Evolutionary conservation across 2,797 vertebrate species (phyloP).

Genomic region (Alauda arvensis): DNA sequence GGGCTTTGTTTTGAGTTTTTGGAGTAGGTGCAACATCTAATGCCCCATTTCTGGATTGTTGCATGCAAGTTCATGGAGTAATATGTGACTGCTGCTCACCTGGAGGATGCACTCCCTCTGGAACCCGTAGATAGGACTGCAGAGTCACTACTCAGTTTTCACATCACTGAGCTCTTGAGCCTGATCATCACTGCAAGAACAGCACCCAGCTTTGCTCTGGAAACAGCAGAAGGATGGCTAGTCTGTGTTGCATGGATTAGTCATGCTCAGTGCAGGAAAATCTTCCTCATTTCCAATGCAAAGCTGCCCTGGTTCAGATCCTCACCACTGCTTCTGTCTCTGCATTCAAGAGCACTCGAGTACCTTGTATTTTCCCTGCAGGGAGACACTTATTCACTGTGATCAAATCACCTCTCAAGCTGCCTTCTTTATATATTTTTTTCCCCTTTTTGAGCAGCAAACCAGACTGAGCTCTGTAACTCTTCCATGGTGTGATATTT

Average conservation of each 20-base stretch:
- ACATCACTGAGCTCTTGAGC: background rate
- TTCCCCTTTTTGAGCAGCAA: background rate
- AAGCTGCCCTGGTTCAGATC: background rate
- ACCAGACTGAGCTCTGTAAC: background rate
- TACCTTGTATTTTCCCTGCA: background rate
- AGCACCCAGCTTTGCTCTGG: background rate
- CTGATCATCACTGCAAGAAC: background rate
- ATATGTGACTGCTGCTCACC: background rate
- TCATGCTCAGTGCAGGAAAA: background rate
- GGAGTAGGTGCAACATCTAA: background rate
- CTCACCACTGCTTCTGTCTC: background rate
- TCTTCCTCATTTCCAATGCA: background rate
- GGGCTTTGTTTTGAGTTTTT: background rate
- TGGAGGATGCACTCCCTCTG: background rate
- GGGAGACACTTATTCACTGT: background rate
- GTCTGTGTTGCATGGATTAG: background rate
- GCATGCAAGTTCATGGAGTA: background rate
- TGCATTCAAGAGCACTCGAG: background rate
- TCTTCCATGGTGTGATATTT: background rate
- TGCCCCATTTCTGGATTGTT: rapidly evolving
- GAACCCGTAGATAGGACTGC: background rate
- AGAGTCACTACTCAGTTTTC: background rate
- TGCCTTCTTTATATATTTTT: background rate
- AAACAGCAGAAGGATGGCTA: background rate
- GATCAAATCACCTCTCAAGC: background rate